phyloP scores from a whole-genome alignment of 2,113 vertebrate genomes.

The Datnioides undecimradiatus region DNA sequence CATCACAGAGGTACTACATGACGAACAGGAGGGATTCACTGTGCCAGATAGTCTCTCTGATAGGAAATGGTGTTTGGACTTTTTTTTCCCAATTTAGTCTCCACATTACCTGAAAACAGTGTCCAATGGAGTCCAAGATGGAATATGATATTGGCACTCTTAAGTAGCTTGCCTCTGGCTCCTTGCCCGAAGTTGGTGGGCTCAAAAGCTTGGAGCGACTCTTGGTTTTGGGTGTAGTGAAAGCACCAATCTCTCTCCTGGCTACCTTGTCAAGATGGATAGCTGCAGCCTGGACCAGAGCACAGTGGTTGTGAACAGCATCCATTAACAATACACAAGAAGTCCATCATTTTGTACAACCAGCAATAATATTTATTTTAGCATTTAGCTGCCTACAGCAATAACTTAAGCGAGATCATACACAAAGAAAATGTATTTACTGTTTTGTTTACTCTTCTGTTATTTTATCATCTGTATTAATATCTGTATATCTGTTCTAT shows the following conservation, averaged over 20 bases:
- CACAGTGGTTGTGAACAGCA: neutral
- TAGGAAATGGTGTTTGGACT: neutral
- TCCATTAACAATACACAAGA: neutral
- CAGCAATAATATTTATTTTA: no score
- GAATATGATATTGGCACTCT: conserved; percentile 88
- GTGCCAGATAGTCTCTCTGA: neutral
- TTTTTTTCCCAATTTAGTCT: neutral
- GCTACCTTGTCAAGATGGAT: conserved; percentile 91
- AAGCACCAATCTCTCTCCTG: conserved; percentile 86
- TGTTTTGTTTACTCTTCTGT: neutral
- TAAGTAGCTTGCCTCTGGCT: conserved; percentile 79
- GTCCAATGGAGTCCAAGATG: conserved; percentile 88
- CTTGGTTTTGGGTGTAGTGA: conserved; percentile 79
- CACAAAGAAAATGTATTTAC: neutral
- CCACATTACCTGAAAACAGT: conserved; percentile 85
- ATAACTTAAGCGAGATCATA: no score
- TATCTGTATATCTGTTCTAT: no score
- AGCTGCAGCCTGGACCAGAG: conserved; percentile 83
- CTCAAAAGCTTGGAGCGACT: conserved; percentile 73
- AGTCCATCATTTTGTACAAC: no score
- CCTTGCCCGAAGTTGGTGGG: conserved; percentile 72
- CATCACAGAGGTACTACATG: neutral
- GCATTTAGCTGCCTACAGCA: no score
- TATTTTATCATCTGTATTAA: neutral
- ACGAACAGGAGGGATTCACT: neutral